Evolutionary conservation across 1,140 invertebrate genomes (phyloP).

Genomic region (Acromyrmex heyeri): DNA sequence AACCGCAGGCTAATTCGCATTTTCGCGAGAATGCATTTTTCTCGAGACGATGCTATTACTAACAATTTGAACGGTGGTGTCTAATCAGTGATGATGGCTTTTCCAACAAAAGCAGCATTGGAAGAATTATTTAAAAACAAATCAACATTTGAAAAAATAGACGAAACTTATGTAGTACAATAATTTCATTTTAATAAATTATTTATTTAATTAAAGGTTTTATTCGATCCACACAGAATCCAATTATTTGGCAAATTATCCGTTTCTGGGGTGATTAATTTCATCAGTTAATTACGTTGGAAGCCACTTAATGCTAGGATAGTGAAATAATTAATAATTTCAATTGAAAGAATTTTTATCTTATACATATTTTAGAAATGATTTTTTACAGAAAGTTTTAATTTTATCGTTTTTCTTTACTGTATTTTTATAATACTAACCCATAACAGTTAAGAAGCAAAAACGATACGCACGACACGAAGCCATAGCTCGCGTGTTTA

Average conservation of each 20-base stretch:
- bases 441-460: slow-evolving; percentile 5
- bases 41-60: slow-evolving; percentile 14
- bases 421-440: slow-evolving; percentile 7
- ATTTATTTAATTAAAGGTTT: slow-evolving; percentile 2
- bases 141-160: neutral
- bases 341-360: neutral
- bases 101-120: neutral
- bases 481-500: slow-evolving; percentile 24
- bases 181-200: slow-evolving; percentile 17
- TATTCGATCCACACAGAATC: neutral
- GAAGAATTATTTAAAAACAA: neutral
- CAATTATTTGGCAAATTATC: slow-evolving; percentile 26
- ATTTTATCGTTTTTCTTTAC: neutral
- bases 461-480: neutral
- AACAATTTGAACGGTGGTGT: neutral
- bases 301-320: neutral
- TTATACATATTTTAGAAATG: neutral
- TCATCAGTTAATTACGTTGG: neutral
- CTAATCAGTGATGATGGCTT: neutral
- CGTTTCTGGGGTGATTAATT: neutral
- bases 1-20: slow-evolving; percentile 51
- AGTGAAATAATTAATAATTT: neutral
- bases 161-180: neutral
- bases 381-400: neutral
- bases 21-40: slow-evolving; percentile 17